Conservation (phyloP, 2,888 invertebrate species). For the Scaeva pyrastri region DNA sequence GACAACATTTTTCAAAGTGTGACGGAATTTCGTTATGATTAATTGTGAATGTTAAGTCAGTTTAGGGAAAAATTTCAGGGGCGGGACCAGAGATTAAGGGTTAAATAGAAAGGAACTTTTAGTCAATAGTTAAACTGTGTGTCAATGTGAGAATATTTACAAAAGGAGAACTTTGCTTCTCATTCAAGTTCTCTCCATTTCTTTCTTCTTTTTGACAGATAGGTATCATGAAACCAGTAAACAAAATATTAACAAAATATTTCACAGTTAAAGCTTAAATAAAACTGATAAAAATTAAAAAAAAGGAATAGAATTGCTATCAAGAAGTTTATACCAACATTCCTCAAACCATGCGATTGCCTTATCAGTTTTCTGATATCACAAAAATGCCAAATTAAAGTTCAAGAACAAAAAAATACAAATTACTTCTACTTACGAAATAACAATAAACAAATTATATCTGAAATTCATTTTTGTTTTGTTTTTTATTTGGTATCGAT, state of each 20-base stretch:
- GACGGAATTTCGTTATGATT: too few relatives aligned
- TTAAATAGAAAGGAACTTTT: too few relatives aligned
- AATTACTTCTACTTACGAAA: slow-evolving; percentile 65
- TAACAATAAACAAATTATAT: slow-evolving; percentile 25
- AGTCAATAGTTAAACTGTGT: too few relatives aligned
- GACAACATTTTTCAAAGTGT: too few relatives aligned
- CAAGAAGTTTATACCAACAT: neutral
- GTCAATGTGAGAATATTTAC: too few relatives aligned
- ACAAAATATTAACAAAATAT: neutral
- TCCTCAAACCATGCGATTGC: slow-evolving; percentile 37
- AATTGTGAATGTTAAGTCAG: too few relatives aligned
- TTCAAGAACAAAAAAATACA: slow-evolving; percentile 22
- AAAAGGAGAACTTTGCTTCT: too few relatives aligned
- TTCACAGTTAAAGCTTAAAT: neutral
- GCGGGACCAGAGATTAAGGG: too few relatives aligned
- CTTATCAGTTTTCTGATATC: slow-evolving; percentile 56
- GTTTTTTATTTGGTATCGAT: slow-evolving; percentile 42
- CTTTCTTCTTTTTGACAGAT: too few relatives aligned
- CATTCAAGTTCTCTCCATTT: too few relatives aligned
- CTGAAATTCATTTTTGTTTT: neutral
- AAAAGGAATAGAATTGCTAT: neutral
- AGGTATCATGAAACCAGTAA: too few relatives aligned
- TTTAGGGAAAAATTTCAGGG: too few relatives aligned
- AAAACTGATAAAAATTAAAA: neutral
- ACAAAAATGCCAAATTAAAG: slow-evolving; percentile 14